phyloP scores from a whole-genome alignment of 2,797 vertebrate species.

The Triplophysa yarkandensis region DNA sequence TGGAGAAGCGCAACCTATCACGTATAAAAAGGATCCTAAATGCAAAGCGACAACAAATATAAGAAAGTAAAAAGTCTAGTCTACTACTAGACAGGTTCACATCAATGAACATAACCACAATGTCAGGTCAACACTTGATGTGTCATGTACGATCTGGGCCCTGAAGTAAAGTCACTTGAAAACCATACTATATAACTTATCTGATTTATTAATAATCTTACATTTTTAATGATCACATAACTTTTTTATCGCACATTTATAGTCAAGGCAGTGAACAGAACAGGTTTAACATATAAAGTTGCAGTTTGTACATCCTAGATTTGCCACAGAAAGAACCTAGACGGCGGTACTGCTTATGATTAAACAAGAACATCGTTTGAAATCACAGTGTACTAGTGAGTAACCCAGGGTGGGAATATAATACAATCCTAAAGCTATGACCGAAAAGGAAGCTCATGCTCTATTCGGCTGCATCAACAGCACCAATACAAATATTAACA shows the following conservation, averaged over 20 bases:
- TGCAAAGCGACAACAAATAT: too few relatives aligned
- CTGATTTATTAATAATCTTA: constrained; percentile 9
- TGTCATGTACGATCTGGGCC: not conserved
- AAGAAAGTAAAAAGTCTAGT: too few relatives aligned
- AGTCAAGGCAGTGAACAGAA: constrained; percentile 13
- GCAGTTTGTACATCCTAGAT: not conserved
- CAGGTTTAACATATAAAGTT: not conserved
- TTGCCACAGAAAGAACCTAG: not conserved
- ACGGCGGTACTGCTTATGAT: not conserved
- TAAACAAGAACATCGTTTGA: not conserved
- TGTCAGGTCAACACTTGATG: not conserved
- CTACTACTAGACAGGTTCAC: not conserved
- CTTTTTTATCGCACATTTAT: constrained; percentile 21
- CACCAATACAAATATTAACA: constrained; percentile 19
- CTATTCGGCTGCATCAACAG: constrained; percentile 1
- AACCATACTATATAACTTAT: not conserved
- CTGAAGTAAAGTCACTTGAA: not conserved
- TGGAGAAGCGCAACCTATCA: not conserved
- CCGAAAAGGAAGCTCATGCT: constrained; percentile 4
- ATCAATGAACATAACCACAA: constrained; percentile 4
- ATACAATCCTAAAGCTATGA: not conserved
- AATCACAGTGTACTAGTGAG: not conserved
- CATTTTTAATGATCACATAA: not conserved
- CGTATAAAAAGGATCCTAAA: not conserved
- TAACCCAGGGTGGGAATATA: not conserved